phyloP scores from a whole-genome alignment of 2,113 vertebrate species.

The Ivindomyrus marchei region DNA sequence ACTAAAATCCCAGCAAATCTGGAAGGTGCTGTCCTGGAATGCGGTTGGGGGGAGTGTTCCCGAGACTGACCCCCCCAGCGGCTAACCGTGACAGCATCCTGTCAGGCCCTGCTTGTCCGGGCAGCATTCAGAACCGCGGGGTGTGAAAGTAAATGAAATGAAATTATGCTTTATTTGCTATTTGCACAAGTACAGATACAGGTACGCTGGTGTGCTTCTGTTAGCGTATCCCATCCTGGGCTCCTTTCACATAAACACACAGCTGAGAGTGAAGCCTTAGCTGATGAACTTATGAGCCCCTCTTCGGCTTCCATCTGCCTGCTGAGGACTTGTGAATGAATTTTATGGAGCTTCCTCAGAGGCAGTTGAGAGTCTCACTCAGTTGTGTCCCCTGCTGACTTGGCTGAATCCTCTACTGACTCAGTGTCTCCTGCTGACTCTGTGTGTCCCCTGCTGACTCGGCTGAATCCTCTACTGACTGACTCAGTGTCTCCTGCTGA shows the following conservation, averaged over 20 bases:
- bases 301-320: not conserved
- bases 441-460: too few species aligned
- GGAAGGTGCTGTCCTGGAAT: not conserved
- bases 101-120: not conserved
- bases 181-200: not conserved
- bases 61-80: not conserved
- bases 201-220: not conserved
- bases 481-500: too few species aligned
- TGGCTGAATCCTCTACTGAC: too few species aligned
- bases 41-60: not conserved
- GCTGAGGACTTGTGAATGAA: not conserved
- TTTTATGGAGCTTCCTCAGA: not conserved
- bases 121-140: not conserved
- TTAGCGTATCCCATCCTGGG: not conserved
- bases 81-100: not conserved
- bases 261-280: not conserved
- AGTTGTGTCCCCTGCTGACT: not conserved
- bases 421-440: too few species aligned
- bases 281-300: not conserved
- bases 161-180: not conserved
- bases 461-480: too few species aligned
- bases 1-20: constrained; percentile 33
- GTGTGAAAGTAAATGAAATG: not conserved
- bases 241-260: not conserved
- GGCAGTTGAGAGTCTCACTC: not conserved